Evolutionary conservation across 2,888 invertebrate genomes (phyloP).

Genomic region (Sisyra nigra): DNA sequence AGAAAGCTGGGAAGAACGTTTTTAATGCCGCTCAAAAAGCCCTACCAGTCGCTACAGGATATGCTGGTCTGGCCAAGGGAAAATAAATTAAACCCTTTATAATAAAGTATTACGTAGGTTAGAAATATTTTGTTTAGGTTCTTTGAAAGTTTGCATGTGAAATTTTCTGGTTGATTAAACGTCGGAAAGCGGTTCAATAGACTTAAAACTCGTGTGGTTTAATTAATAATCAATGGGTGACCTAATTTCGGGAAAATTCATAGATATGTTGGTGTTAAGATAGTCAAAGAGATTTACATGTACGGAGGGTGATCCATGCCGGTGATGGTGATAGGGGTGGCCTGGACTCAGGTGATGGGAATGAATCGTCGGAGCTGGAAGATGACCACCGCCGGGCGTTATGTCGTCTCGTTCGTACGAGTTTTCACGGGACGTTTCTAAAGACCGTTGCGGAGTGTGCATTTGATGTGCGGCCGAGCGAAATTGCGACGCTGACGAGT

Average conservation of each 20-base stretch:
- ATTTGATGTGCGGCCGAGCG: constrained; percentile 61
- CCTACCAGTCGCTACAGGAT: too few species aligned
- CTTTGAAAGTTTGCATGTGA: too few species aligned
- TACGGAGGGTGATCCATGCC: constrained; percentile 10
- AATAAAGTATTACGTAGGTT: too few species aligned
- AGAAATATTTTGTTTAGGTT: too few species aligned
- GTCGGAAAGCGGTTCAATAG: too few species aligned
- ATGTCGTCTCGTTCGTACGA: constrained; percentile 67
- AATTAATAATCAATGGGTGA: too few species aligned
- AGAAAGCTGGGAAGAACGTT: too few species aligned
- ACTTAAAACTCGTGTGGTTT: too few species aligned
- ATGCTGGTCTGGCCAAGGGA: too few species aligned
- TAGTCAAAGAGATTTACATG: constrained; percentile 14
- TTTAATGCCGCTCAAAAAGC: too few species aligned
- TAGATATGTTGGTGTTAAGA: not conserved
- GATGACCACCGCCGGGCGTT: constrained; percentile 17
- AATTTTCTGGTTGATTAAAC: too few species aligned
- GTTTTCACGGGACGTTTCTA: constrained; percentile 67
- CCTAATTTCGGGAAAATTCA: not conserved
- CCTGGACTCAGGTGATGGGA: constrained; percentile 24
- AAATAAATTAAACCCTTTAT: too few species aligned
- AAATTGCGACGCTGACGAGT: constrained; percentile 84
- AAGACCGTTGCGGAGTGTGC: constrained; percentile 60
- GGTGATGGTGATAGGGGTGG: constrained; percentile 17
- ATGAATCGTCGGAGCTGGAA: constrained; percentile 15